phyloP scores from a whole-genome alignment of 2,797 vertebrate species.

The Natrix natrix region DNA sequence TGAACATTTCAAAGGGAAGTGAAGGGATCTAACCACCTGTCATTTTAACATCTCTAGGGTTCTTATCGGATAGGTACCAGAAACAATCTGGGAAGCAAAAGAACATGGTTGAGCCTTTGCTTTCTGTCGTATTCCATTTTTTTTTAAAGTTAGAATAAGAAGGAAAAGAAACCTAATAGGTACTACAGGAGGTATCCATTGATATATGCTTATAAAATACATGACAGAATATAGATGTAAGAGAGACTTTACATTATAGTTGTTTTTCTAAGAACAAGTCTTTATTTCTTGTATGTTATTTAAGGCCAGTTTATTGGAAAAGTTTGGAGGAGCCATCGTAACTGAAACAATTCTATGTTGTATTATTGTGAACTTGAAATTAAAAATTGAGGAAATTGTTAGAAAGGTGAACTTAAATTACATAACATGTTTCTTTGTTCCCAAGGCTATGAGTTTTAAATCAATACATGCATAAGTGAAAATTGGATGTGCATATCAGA shows the following conservation, averaged over 20 bases:
- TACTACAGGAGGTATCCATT: background rate
- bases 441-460: background rate
- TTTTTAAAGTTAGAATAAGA: background rate
- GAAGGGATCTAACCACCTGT: background rate
- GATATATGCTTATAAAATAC: background rate
- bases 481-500: background rate
- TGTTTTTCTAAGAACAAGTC: background rate
- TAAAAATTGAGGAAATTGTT: background rate
- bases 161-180: background rate
- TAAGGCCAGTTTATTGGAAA: background rate
- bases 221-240: background rate
- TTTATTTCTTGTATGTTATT: background rate
- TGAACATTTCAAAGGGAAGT: background rate
- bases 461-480: background rate
- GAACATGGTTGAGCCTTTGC: background rate
- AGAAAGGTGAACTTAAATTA: background rate
- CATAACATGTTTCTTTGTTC: background rate
- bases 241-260: background rate
- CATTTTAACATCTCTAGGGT: background rate
- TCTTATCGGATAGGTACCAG: background rate
- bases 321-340: background rate
- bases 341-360: background rate
- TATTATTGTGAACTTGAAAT: background rate
- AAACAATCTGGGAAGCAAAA: background rate
- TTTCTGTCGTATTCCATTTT: background rate